Conservation (phyloP, 2,888 invertebrate species). For the Chironomus tentans region DNA sequence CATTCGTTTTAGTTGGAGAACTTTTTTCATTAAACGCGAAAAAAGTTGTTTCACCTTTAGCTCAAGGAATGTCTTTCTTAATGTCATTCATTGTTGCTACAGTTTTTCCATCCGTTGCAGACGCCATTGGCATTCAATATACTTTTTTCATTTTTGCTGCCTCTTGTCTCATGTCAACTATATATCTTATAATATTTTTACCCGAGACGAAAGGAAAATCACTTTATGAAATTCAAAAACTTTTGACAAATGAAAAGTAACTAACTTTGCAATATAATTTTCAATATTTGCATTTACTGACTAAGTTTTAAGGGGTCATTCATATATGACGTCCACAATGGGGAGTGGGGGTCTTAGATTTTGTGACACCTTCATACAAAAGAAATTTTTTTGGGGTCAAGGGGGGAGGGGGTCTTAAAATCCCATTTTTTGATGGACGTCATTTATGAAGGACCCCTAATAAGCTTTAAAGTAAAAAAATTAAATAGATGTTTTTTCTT, state of each 20-base stretch:
- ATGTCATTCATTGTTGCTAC: neutral
- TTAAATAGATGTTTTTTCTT: too few relatives aligned
- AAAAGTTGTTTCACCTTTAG: neutral
- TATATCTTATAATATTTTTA: neutral
- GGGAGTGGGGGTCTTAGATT: too few relatives aligned
- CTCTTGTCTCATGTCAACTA: neutral
- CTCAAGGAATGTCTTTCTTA: neutral
- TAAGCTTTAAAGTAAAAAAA: too few relatives aligned
- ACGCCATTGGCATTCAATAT: neutral
- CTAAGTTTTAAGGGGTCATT: too few relatives aligned
- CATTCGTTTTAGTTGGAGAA: constrained; percentile 13
- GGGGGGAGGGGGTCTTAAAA: too few relatives aligned
- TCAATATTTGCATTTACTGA: too few relatives aligned
- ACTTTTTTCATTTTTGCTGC: constrained; percentile 1
- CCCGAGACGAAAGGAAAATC: constrained; percentile 20
- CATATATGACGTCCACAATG: too few relatives aligned
- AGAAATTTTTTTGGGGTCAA: too few relatives aligned
- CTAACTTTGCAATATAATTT: too few relatives aligned
- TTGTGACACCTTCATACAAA: too few relatives aligned
- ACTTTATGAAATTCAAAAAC: constrained; percentile 5
- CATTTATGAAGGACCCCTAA: too few relatives aligned
- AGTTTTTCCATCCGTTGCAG: neutral
- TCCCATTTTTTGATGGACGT: too few relatives aligned
- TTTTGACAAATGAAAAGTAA: neutral
- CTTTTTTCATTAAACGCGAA: constrained; percentile 6